Conservation (phyloP, 2,888 invertebrate species). For the Dorcus hopei region DNA sequence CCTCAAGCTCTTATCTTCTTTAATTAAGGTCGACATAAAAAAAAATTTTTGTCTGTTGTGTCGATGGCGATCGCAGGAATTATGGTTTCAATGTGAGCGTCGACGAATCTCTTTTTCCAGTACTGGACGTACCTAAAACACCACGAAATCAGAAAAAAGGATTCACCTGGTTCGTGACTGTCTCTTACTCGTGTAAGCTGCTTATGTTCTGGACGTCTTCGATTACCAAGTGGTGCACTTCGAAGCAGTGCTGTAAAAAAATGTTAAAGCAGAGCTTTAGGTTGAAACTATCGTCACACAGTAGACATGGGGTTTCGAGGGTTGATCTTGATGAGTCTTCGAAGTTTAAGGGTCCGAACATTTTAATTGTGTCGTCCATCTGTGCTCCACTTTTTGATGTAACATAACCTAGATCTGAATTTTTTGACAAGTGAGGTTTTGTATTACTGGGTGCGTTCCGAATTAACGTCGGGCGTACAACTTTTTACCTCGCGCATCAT, state of each 20-base stretch:
- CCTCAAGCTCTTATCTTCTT: constrained; percentile 78
- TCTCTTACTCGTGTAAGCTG: constrained; percentile 64
- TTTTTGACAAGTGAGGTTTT: no score
- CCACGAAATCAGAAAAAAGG: constrained; percentile 4
- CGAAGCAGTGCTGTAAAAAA: constrained; percentile 69
- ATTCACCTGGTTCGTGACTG: not conserved
- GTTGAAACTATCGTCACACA: constrained; percentile 58
- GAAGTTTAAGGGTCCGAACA: constrained; percentile 42
- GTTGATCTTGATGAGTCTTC: constrained; percentile 25
- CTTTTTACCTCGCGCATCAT: no score
- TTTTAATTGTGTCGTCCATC: constrained; percentile 18
- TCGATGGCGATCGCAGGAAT: constrained; percentile 60
- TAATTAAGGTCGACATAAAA: constrained; percentile 73
- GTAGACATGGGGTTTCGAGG: constrained; percentile 53
- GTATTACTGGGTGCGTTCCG: no score
- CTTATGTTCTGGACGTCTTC: constrained; percentile 78
- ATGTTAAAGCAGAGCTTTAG: constrained; percentile 55
- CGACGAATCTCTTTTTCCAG: constrained; percentile 57
- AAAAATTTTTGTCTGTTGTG: constrained; percentile 67
- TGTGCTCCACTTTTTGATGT: not conserved
- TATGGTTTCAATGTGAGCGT: constrained; percentile 51
- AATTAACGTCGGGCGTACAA: no score
- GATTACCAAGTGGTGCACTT: constrained; percentile 75
- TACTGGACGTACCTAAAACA: constrained; percentile 56
- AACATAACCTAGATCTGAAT: not conserved